Conservation (phyloP, 2,113 vertebrate genomes). For the Oreochromis spilurus region DNA sequence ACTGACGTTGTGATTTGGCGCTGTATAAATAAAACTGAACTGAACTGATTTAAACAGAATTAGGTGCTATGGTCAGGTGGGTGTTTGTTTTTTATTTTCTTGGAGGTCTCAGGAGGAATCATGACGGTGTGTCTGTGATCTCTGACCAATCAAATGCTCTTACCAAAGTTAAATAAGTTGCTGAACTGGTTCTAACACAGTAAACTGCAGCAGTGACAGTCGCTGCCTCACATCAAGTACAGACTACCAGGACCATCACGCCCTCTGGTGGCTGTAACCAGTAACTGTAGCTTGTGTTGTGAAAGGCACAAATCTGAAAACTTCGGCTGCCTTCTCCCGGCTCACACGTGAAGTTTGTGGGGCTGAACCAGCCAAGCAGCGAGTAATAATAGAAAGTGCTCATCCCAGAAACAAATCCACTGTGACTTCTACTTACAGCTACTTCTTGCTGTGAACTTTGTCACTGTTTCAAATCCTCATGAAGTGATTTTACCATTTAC, state of each 20-base stretch:
- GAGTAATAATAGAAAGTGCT: neutral
- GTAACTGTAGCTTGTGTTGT: neutral
- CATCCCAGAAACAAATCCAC: neutral
- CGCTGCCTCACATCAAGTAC: neutral
- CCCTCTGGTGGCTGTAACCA: neutral
- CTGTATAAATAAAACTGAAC: neutral
- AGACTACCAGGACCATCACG: neutral
- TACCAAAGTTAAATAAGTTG: neutral
- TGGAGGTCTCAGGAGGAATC: neutral
- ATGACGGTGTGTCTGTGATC: neutral
- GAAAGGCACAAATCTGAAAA: neutral
- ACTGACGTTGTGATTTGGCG: neutral
- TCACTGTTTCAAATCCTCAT: neutral
- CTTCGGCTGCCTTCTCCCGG: neutral
- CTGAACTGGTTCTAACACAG: neutral
- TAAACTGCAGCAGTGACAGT: neutral
- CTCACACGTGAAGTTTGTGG: neutral
- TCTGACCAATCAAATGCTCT: neutral
- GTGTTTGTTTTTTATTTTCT: neutral
- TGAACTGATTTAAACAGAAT: neutral
- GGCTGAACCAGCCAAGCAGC: neutral
- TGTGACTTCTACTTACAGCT: neutral
- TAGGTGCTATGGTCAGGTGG: neutral
- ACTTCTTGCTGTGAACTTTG: neutral
- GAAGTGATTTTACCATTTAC: neutral